phyloP scores from a whole-genome alignment of 2,113 vertebrate species.

The Dicaeum eximium region DNA sequence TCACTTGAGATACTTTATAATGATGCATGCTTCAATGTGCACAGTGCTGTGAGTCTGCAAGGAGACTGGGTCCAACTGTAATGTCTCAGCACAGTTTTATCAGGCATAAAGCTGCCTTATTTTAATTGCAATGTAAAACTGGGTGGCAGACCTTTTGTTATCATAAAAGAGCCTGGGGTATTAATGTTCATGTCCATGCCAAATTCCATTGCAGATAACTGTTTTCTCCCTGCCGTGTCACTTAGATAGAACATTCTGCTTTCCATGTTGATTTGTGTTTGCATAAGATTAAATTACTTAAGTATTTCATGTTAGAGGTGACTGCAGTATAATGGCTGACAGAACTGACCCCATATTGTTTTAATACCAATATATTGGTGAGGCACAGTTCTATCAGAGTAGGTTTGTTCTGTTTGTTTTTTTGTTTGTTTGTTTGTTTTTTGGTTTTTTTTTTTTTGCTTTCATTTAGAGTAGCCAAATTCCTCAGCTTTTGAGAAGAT shows the following conservation, averaged over 20 bases:
- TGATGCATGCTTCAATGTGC: fast-evolving
- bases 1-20: neutral
- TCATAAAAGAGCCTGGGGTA: neutral
- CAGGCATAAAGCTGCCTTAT: neutral
- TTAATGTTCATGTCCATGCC: neutral
- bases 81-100: neutral
- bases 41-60: fast-evolving
- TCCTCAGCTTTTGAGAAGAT: neutral
- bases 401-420: neutral
- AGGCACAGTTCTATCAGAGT: neutral
- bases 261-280: neutral
- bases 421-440: neutral
- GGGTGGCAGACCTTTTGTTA: neutral
- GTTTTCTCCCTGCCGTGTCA: neutral
- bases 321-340: neutral
- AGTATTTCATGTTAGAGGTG: neutral
- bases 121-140: neutral
- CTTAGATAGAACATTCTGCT: neutral
- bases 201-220: neutral
- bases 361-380: neutral
- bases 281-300: neutral
- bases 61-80: neutral
- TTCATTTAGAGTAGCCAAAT: neutral
- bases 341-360: neutral
- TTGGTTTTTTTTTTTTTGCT: neutral